Base-by-base conservation (phyloP, 1,140 invertebrate genomes). In the Drosophila willistoni region DNA sequence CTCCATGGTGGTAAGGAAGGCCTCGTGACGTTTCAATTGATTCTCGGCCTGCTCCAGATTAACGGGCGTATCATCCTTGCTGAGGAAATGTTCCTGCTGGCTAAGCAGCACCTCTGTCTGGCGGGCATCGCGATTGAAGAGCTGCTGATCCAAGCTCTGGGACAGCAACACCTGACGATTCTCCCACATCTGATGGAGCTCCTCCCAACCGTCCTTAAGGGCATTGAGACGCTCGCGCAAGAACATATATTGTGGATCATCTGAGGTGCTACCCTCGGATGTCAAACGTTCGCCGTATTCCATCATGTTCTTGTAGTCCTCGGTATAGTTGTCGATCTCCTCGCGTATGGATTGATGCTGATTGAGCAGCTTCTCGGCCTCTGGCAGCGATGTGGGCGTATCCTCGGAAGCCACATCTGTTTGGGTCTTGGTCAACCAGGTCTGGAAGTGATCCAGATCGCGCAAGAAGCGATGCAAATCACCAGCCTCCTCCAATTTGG, bases 211-310 rank as follows among this genome's bases (percentile, higher is more conserved):
- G 94, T 99, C 98, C 92, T 99, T 97, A 42, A 99, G 93, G 1
- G 98, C 99, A 93, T 99, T 99, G 68, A 99, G 93, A 68, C 99
- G 95, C 93, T 99, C 98, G 61, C 98, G 94, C 79, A 99, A 93
- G 96, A 99, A 99, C 98, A 99, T 99, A 93, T 99, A 99, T 93
- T 99, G 98, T 63, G 98, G 98, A 93, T 99, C 99, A 73, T 97
- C 96, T 74, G 96, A 95, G 3, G 96, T 97, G 17, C 95, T 96
- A 64, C 95, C 95, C 79, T 96, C 95, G 93, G 95, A 86, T 22
- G 93, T 92, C 22, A 92, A 67, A 0, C 84, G 76, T 74, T 99
- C 98, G 59, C 99, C 99, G 92, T 99, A 99, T 81, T 99, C 98
- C 96, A 99, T 99, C 98, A 99, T 99, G 93, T 98, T 98, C 75